Conservation (phyloP, 2,888 invertebrate species). For the Chouioia cunea region DNA sequence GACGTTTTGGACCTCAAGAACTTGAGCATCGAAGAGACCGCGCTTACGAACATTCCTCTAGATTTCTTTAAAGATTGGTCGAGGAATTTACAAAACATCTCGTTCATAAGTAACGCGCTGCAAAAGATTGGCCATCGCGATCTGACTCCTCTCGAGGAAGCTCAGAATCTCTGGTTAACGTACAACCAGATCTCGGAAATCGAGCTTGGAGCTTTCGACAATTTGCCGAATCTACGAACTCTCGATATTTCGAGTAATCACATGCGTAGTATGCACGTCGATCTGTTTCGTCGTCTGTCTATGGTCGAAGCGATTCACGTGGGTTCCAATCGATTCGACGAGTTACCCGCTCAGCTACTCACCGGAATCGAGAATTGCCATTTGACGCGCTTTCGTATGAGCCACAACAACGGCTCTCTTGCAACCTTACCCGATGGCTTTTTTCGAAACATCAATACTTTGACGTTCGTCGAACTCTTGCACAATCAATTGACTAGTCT, state of each 20-base stretch:
- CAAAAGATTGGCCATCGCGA: slow-evolving; percentile 63
- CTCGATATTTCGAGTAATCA: slow-evolving; percentile 80
- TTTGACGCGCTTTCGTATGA: slow-evolving; percentile 68
- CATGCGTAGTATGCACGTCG: slow-evolving; percentile 73
- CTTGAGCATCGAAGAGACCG: not conserved
- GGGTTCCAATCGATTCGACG: slow-evolving; percentile 75
- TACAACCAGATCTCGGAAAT: slow-evolving; percentile 74
- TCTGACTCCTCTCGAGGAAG: slow-evolving; percentile 56
- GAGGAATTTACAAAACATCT: slow-evolving; percentile 73
- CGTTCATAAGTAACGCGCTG: slow-evolving; percentile 78
- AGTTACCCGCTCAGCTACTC: slow-evolving; percentile 74
- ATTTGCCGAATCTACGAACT: slow-evolving; percentile 73
- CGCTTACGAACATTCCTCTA: slow-evolving; percentile 69
- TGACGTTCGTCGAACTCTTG: slow-evolving; percentile 73
- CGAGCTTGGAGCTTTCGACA: slow-evolving; percentile 74
- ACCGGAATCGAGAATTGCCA: slow-evolving; percentile 69
- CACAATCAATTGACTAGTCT: slow-evolving; percentile 72
- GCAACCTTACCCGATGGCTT: slow-evolving; percentile 73
- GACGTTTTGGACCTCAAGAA: not conserved
- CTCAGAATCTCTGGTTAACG: slow-evolving; percentile 77
- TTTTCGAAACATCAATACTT: slow-evolving; percentile 73
- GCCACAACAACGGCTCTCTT: slow-evolving; percentile 67
- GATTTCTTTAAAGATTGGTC: slow-evolving; percentile 74
- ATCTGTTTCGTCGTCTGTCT: slow-evolving; percentile 56
- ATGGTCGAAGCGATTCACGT: slow-evolving; percentile 60